Evolutionary conservation across 2,888 invertebrate genomes (phyloP).

Genomic region (Tineola bisselliella): DNA sequence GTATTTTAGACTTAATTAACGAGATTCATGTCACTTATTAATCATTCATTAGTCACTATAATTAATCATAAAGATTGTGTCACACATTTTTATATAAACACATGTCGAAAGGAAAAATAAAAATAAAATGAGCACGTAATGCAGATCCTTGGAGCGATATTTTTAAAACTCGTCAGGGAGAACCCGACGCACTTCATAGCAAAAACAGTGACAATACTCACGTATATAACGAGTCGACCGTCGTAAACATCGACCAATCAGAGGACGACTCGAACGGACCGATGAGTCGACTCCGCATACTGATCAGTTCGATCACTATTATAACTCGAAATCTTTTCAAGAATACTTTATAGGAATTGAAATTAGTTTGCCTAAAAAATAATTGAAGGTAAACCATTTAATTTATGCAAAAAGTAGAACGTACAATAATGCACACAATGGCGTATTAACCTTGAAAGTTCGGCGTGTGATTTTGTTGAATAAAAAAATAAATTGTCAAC

Average conservation of each 20-base stretch:
- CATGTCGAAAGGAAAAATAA: not conserved
- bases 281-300: slow-evolving; percentile 40
- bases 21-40: not conserved
- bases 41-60: not conserved
- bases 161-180: not conserved
- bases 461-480: too few species aligned
- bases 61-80: not conserved
- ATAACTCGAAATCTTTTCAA: not conserved
- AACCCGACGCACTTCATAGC: not conserved
- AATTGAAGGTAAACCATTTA: too few species aligned
- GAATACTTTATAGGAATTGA: not conserved
- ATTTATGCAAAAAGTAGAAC: too few species aligned
- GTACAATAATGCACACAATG: too few species aligned
- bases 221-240: slow-evolving; percentile 20
- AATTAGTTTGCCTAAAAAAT: too few species aligned
- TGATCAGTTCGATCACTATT: slow-evolving; percentile 26
- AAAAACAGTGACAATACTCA: slow-evolving; percentile 11
- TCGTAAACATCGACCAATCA: slow-evolving; percentile 49
- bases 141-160: not conserved
- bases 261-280: slow-evolving; percentile 26
- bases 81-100: not conserved
- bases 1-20: not conserved
- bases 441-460: too few species aligned
- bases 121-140: not conserved
- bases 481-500: too few species aligned